Percentiles rank a stretch among this genome's conserved stretches.
phyloP scores from a whole-genome alignment of 2,113 vertebrate genomes.

The Thamnophis sirtalis region DNA sequence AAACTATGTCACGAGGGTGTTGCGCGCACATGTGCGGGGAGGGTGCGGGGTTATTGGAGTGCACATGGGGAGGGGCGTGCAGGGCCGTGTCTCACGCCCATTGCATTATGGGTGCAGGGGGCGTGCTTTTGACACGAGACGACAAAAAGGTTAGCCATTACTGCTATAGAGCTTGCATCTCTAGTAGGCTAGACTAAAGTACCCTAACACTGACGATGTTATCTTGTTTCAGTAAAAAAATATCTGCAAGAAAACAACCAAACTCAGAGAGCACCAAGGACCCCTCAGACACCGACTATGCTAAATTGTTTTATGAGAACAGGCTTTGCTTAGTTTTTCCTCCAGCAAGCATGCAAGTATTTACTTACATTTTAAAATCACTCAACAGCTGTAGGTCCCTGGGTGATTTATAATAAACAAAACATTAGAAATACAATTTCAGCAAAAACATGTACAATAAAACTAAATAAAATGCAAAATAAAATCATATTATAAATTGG shows the following conservation, averaged over 20 bases:
- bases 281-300: background rate
- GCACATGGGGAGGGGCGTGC: no score
- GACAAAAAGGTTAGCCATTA: no score
- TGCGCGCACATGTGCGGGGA: no score
- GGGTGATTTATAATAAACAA: background rate
- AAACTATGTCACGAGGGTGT: no score
- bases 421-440: background rate
- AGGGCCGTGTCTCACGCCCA: no score
- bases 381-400: background rate
- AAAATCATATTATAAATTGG: background rate
- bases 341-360: background rate
- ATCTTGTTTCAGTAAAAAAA: background rate
- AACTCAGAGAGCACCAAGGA: background rate
- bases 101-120: no score
- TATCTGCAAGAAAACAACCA: background rate
- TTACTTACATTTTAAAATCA: background rate
- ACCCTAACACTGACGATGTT: background rate
- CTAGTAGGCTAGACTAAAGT: background rate
- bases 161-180: background rate
- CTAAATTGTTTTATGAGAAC: background rate
- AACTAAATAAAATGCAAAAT: background rate
- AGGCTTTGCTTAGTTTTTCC: background rate
- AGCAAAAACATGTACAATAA: background rate
- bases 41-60: no score
- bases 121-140: no score